A percentile compares a stretch with the other conserved stretches of the same genome.
Conservation (phyloP, 2,113 vertebrate genomes). For the Cynoglossus semilaevis region DNA sequence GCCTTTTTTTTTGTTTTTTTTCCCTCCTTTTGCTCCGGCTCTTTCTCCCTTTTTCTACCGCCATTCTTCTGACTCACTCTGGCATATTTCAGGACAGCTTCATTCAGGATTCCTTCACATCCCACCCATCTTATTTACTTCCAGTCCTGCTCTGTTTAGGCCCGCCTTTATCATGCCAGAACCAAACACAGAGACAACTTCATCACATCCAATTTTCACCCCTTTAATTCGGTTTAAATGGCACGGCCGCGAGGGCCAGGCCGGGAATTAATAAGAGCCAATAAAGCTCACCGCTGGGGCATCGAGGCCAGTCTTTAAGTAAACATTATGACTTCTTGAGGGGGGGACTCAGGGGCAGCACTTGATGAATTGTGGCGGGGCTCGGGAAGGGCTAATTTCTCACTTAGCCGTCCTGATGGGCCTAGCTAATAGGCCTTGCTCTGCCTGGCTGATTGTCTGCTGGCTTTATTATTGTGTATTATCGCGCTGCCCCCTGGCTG, state of each 20-base stretch:
- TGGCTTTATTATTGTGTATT: conserved; percentile 75
- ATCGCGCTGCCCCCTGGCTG: conserved; percentile 75
- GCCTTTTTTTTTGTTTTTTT: conserved; percentile 8
- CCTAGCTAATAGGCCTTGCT: conserved; percentile 70
- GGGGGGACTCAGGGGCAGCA: conserved; percentile 52
- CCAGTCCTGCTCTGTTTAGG: conserved; percentile 48
- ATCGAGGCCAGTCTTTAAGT: conserved; percentile 68
- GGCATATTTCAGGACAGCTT: conserved; percentile 59
- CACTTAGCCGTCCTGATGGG: conserved; percentile 76
- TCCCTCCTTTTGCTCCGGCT: conserved; percentile 19
- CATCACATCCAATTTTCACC: conserved; percentile 74
- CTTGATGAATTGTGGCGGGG: conserved; percentile 73
- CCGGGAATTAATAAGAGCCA: conserved; percentile 73
- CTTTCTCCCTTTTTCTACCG: not conserved
- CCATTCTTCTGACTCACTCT: conserved; percentile 58
- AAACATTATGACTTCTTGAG: conserved; percentile 75
- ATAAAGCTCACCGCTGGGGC: conserved; percentile 70
- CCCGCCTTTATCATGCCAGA: conserved; percentile 44
- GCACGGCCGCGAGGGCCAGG: conserved; percentile 66
- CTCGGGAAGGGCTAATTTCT: conserved; percentile 75
- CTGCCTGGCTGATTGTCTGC: conserved; percentile 77
- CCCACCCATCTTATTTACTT: conserved; percentile 33
- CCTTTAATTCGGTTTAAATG: conserved; percentile 76
- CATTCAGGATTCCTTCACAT: conserved; percentile 67
- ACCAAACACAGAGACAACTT: conserved; percentile 67